phyloP scores from a whole-genome alignment of 2,888 invertebrate genomes.

The Pseudococcus longispinus region DNA sequence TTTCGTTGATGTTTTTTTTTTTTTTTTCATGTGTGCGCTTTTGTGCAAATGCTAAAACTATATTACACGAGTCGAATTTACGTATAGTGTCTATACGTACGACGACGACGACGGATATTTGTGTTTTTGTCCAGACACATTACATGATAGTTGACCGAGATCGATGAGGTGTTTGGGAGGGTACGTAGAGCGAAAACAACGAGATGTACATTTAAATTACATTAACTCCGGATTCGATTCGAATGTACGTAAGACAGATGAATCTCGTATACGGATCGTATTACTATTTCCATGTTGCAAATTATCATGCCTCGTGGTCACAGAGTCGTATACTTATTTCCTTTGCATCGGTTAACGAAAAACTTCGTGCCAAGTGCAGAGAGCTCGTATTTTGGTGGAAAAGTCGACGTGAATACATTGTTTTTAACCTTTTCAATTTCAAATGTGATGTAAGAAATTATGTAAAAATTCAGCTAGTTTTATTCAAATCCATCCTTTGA shows the following conservation, averaged over 20 bases:
- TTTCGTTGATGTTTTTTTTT: not conserved
- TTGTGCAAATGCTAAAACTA: not conserved
- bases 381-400: too few relatives aligned
- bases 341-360: not conserved
- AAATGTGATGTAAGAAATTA: too few relatives aligned
- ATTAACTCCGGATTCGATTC: not conserved
- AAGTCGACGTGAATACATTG: too few relatives aligned
- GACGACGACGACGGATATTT: not conserved
- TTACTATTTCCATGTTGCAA: not conserved
- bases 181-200: not conserved
- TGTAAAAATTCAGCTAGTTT: too few relatives aligned
- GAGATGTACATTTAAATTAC: conserved; percentile 13
- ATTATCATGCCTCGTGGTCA: not conserved
- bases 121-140: not conserved
- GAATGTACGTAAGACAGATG: not conserved
- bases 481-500: too few relatives aligned
- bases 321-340: not conserved
- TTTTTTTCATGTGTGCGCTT: not conserved
- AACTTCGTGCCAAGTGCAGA: too few relatives aligned
- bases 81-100: not conserved
- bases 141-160: conserved; percentile 15
- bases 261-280: not conserved
- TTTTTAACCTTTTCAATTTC: too few relatives aligned
- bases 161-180: not conserved
- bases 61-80: not conserved